Base-by-base conservation (phyloP, 2,888 invertebrate genomes). In the Geophilus truncorum region DNA sequence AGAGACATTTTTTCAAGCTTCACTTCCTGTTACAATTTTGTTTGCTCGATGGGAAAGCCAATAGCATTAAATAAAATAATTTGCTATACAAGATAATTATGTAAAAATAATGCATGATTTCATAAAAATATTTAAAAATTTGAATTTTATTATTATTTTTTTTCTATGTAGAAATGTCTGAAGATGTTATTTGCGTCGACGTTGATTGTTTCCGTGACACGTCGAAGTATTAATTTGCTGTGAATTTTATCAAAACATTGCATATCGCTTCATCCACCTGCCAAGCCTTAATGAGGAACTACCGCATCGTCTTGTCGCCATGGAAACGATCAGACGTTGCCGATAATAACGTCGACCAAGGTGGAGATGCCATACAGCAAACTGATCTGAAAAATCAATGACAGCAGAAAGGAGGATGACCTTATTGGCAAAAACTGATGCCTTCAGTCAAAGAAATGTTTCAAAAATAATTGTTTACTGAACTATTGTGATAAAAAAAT, bases 331-430 rank as follows among this genome's bases (percentile, higher is more conserved):
- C 57, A 57, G 57, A 57, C n/a, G 57, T 57, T 57, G 18, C 57
- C 57, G 57, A 57, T 57, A 57, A 57, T 57, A 57, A 57, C 18
- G 57, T 57, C 57, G 57, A 57, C 7, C 57, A 57, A 57, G 57
- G 21, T n/a, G 57, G 18, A 18, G 57, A 57, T 9, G 57, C 7
- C 57, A 57, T 23, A 57, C 6, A 51, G 57, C 57, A 57, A 57
- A 57, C 57, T 57, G 57, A 57, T 57, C 57, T 57, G 18, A 57
- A 57, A 57, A 57, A 57, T 57, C 57, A 57, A 57, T 57, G 57
- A 57, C 57, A 57, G 57, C 57, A 23, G n/a, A n/a, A n/a, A 57
- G 18, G 7, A 51, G 7, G 57, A 57, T 40, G 57, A 57, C 18
- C 57, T 57, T 57, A 57, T 57, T 57, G 57, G 57, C 57, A 21